These are phyloP conservation scores for Crotalus tigris DNA, from an alignment of 2,113 vertebrate genomes.

Conservation along the genomic window DNA sequence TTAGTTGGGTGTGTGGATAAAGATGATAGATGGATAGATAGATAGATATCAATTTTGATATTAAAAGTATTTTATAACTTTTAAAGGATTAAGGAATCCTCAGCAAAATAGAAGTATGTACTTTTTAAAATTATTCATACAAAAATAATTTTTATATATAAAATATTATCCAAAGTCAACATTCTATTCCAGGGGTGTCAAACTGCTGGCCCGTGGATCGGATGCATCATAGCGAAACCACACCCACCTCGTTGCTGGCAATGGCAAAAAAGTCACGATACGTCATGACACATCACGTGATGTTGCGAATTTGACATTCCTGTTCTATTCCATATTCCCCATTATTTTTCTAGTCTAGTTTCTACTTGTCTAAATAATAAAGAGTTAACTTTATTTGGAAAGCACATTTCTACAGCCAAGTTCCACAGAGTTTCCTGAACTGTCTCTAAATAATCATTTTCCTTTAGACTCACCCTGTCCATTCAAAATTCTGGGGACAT, in stretches of 20 bases:
- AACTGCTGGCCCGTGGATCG: no score
- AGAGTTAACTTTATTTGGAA: neutral
- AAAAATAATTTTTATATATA: neutral
- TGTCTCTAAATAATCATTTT: neutral
- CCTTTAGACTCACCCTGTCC: neutral
- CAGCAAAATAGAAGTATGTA: neutral
- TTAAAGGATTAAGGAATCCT: neutral
- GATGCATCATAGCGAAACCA: no score
- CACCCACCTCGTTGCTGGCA: no score
- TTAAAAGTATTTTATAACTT: neutral
- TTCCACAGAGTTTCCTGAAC: neutral
- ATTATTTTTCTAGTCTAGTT: neutral
- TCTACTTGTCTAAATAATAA: neutral
- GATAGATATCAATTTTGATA: neutral
- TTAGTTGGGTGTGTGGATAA: neutral
- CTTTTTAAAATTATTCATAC: neutral
- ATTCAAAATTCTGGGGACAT: neutral
- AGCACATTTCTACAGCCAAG: neutral
- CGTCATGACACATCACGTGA: no score
- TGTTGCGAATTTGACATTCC: no score
- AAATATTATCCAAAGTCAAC: neutral
- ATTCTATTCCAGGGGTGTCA: no score
- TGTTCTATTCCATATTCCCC: neutral
- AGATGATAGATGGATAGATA: neutral
- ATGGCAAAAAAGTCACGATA: no score